A percentile compares a stretch with the other conserved stretches of the same genome.
Conservation (phyloP, 2,113 vertebrate species). For the Zeus faber region DNA sequence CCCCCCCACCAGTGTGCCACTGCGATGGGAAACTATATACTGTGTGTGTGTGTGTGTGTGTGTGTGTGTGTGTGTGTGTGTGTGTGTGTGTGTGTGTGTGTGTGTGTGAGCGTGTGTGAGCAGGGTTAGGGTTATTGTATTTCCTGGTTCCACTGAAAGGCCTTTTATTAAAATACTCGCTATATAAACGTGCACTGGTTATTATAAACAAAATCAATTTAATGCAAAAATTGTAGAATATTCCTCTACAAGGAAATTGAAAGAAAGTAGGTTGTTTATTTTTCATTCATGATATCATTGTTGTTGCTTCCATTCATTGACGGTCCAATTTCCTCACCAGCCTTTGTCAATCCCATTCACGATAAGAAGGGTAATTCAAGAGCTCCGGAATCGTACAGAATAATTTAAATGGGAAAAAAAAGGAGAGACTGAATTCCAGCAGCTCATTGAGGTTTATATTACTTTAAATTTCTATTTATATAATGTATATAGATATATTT, state of each 20-base stretch:
- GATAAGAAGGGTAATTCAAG: too few species aligned
- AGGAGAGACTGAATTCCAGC: too few species aligned
- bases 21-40: too few species aligned
- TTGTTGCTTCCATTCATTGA: not conserved
- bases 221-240: not conserved
- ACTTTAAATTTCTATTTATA: too few species aligned
- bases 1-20: too few species aligned
- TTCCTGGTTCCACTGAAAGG: too few species aligned
- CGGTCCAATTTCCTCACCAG: not conserved
- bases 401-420: too few species aligned
- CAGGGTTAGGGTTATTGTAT: too few species aligned
- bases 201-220: not conserved
- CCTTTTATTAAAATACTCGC: not conserved
- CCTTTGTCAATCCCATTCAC: not conserved
- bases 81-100: slow-evolving; percentile 8
- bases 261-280: not conserved
- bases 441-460: too few species aligned
- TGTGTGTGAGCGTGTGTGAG: slow-evolving; percentile 5
- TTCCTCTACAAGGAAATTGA: too few species aligned
- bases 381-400: too few species aligned
- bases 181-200: not conserved
- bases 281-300: not conserved
- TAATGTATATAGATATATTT: too few species aligned
- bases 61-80: slow-evolving; percentile 4
- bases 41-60: slow-evolving; percentile 2